Conservation (phyloP, 2,113 vertebrate genomes). For the Psilopsiagon aurifrons region DNA sequence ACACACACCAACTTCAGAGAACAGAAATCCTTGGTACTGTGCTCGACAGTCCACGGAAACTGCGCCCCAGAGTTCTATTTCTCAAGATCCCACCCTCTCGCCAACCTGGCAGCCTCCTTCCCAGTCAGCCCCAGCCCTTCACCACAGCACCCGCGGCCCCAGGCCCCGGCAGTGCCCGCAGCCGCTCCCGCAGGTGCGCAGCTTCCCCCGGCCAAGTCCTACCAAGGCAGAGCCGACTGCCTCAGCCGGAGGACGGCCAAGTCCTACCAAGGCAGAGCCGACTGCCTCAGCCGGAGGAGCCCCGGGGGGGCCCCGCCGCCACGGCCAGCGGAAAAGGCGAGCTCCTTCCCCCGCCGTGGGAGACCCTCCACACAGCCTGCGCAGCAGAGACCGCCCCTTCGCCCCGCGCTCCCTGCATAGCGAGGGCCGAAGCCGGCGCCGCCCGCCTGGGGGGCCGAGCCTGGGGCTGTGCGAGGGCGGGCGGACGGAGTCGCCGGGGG, state of each 20-base stretch:
- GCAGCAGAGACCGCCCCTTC: not conserved
- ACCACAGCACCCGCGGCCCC: not conserved
- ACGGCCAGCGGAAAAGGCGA: too few relatives aligned
- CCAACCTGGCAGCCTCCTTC: too few relatives aligned
- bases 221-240: not conserved
- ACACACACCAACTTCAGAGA: rapidly evolving
- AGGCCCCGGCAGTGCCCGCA: too few relatives aligned
- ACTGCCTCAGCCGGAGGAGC: not conserved
- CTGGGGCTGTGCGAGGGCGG: not conserved
- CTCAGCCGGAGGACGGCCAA: too few relatives aligned
- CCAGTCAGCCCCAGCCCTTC: not conserved
- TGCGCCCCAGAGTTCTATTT: rapidly evolving
- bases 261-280: not conserved
- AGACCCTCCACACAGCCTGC: rapidly evolving
- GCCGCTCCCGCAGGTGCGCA: not conserved
- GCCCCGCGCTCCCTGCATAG: not conserved
- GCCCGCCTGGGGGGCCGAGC: not conserved
- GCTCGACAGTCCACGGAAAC: rapidly evolving
- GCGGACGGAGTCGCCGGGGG: too few relatives aligned
- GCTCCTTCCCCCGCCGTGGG: not conserved
- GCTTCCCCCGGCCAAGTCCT: not conserved
- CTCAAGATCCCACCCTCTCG: too few relatives aligned
- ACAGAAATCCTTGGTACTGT: rapidly evolving
- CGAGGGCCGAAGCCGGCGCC: not conserved
- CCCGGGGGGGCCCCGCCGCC: not conserved